Evolutionary conservation across 2,888 invertebrate genomes (phyloP).

Genomic region (Aproaerema taeniolella): DNA sequence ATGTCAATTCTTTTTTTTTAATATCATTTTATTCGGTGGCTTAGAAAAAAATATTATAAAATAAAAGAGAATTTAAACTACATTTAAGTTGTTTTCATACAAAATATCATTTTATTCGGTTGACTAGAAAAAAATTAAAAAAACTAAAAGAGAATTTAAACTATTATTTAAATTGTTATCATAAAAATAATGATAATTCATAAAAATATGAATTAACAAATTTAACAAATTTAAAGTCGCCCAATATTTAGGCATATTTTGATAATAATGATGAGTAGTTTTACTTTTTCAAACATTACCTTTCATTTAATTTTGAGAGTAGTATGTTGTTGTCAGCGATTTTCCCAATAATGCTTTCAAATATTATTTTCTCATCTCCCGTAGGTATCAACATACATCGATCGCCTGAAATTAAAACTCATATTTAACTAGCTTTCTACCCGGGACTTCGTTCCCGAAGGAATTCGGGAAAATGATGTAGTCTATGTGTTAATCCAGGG

Average conservation of each 20-base stretch:
- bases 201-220: background rate
- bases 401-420: constrained; percentile 64
- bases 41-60: no score
- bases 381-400: constrained; percentile 51
- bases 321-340: constrained; percentile 51
- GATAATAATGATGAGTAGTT: background rate
- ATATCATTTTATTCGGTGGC: no score
- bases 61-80: no score
- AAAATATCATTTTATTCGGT: background rate
- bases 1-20: no score
- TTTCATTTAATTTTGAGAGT: constrained; percentile 41
- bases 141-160: no score
- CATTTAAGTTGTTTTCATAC: background rate
- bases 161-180: background rate
- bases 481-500: background rate
- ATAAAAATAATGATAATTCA: background rate
- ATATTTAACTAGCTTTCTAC: background rate
- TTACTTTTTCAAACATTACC: constrained; percentile 26
- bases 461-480: background rate
- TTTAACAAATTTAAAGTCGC: no score
- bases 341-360: constrained; percentile 50
- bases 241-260: no score
- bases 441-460: background rate
- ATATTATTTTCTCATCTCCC: constrained; percentile 36
- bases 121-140: no score